phyloP scores from a whole-genome alignment of 2,888 invertebrate species.

The Melanchra persicariae region DNA sequence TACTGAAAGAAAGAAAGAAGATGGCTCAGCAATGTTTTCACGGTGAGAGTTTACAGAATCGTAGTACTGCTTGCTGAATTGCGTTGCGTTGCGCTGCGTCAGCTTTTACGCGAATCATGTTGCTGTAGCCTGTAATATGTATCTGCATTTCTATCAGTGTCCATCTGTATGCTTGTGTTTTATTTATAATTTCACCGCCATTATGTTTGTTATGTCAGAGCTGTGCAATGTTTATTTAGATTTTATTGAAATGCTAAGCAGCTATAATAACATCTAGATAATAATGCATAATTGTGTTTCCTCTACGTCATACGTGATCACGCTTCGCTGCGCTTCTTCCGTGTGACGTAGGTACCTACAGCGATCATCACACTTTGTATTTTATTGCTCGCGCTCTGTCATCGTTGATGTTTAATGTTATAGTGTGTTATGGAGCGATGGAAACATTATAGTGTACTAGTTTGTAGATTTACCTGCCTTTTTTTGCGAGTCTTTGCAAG shows the following conservation, averaged over 20 bases:
- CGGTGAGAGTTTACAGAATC: too few species aligned
- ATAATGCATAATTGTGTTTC: constrained; percentile 1
- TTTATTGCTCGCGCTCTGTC: constrained; percentile 8
- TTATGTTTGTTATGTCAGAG: too few species aligned
- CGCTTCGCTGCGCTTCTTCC: background rate
- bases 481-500: too few species aligned
- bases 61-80: background rate
- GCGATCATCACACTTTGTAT: constrained; percentile 5
- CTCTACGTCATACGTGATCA: too few species aligned
- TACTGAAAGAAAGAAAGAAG: too few species aligned
- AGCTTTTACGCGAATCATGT: background rate
- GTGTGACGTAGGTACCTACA: background rate
- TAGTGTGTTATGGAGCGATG: background rate
- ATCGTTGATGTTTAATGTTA: background rate
- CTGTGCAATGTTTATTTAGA: background rate
- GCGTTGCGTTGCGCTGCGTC: background rate
- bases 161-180: background rate
- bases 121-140: too few species aligned
- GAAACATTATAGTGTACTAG: background rate
- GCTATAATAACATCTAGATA: background rate
- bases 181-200: background rate
- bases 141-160: background rate
- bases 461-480: background rate
- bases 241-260: constrained; percentile 4
- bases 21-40: too few species aligned